Evolutionary conservation across 1,140 invertebrate genomes (phyloP).

Genomic region (Ceratosolen fusciceps): DNA sequence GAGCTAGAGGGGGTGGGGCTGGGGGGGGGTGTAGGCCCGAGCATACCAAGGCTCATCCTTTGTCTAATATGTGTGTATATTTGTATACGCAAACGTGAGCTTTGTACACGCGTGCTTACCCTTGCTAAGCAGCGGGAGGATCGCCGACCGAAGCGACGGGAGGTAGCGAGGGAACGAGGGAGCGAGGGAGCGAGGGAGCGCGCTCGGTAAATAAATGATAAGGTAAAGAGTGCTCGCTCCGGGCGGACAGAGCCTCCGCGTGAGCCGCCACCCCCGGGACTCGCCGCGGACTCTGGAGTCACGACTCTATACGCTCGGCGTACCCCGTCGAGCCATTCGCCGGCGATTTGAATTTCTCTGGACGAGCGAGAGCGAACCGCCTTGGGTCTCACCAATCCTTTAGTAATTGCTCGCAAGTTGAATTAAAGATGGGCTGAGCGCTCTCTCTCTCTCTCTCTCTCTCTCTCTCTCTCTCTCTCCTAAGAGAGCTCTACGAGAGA

Average conservation of each 20-base stretch:
- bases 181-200: too few relatives aligned
- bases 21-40: not conserved
- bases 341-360: constrained; percentile 9
- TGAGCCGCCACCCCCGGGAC: constrained; percentile 2
- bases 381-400: constrained; percentile 25
- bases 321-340: constrained; percentile 12
- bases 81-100: constrained; percentile 17
- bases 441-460: too few relatives aligned
- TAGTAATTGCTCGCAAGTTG: constrained; percentile 39
- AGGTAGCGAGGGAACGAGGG: too few relatives aligned
- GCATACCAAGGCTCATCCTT: not conserved
- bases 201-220: constrained; percentile 38
- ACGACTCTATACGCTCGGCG: constrained; percentile 15
- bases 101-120: constrained; percentile 22
- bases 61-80: constrained; percentile 24
- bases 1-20: too few relatives aligned
- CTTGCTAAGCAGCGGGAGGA: constrained; percentile 8
- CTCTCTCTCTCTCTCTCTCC: too few relatives aligned
- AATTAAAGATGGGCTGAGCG: too few relatives aligned
- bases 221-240: constrained; percentile 4
- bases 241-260: not conserved
- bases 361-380: not conserved
- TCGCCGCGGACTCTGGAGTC: not conserved
- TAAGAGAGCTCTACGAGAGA: too few relatives aligned
- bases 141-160: not conserved